Percentiles rank a stretch among this genome's conserved stretches.
These are phyloP conservation scores for Dinothrombium tinctorium DNA, from an alignment of 1,140 invertebrate species.

Conservation along the genomic window DNA sequence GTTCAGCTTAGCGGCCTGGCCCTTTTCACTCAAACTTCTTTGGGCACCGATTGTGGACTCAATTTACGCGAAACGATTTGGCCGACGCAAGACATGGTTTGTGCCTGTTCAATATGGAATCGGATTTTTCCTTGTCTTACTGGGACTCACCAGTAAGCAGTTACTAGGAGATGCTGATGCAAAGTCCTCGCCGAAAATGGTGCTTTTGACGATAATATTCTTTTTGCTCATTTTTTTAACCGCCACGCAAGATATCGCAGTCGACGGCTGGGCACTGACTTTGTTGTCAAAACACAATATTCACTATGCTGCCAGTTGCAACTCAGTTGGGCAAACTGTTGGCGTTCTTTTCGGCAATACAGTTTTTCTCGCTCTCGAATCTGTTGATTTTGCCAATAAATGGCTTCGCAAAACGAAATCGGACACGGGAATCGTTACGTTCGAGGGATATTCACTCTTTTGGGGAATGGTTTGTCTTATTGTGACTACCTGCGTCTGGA, in stretches of 20 bases:
- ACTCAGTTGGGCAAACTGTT: conserved; percentile 90
- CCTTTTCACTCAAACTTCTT: too few relatives aligned
- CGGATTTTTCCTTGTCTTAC: too few relatives aligned
- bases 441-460: conserved; percentile 45
- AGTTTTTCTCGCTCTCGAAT: conserved; percentile 89
- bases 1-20: too few relatives aligned
- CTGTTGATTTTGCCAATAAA: conserved; percentile 78
- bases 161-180: too few relatives aligned
- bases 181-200: conserved; percentile 68
- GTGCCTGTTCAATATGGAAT: too few relatives aligned
- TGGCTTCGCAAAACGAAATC: conserved; percentile 54
- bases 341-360: conserved; percentile 96
- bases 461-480: conserved; percentile 81
- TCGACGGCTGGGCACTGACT: conserved; percentile 97
- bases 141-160: too few relatives aligned
- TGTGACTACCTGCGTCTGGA: conserved; percentile 66
- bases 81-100: too few relatives aligned
- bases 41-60: too few relatives aligned
- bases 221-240: conserved; percentile 83
- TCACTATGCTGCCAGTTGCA: conserved; percentile 96
- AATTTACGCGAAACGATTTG: too few relatives aligned
- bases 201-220: conserved; percentile 57
- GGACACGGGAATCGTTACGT: conserved; percentile 49
- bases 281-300: conserved; percentile 88
- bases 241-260: conserved; percentile 96